Conservation (phyloP, 2,888 invertebrate genomes). For the Yponomeuta malinellus region DNA sequence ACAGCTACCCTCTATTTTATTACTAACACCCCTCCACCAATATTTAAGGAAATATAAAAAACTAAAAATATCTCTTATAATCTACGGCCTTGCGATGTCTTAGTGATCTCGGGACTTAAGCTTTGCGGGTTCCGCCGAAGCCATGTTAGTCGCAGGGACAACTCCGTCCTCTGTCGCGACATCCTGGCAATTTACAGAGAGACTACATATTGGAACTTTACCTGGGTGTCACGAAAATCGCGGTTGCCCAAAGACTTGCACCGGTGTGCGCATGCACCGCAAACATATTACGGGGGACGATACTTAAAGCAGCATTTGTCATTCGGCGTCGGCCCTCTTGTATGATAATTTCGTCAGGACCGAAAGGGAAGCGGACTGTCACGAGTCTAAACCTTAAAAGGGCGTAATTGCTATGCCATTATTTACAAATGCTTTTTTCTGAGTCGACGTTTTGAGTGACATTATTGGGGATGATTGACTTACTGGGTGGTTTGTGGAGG, state of each 20-base stretch:
- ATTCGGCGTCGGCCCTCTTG: slow-evolving; percentile 25
- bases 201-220: neutral
- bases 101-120: no score
- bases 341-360: slow-evolving; percentile 32
- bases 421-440: slow-evolving; percentile 1
- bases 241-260: neutral
- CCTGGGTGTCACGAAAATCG: neutral
- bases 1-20: no score
- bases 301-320: slow-evolving; percentile 36
- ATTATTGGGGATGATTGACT: slow-evolving; percentile 9
- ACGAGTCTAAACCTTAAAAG: slow-evolving; percentile 14
- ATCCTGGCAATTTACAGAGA: no score
- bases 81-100: no score
- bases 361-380: slow-evolving; percentile 10
- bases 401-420: slow-evolving; percentile 13
- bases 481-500: no score
- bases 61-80: no score
- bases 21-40: no score
- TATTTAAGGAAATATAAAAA: no score
- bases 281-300: slow-evolving; percentile 20
- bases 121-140: no score
- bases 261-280: neutral
- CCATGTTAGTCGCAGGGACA: no score
- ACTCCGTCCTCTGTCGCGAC: no score
- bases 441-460: neutral